These are phyloP conservation scores for Ctenochaetus hawaiiensis DNA, from an alignment of 2,797 vertebrate species.

Conservation along the genomic window DNA sequence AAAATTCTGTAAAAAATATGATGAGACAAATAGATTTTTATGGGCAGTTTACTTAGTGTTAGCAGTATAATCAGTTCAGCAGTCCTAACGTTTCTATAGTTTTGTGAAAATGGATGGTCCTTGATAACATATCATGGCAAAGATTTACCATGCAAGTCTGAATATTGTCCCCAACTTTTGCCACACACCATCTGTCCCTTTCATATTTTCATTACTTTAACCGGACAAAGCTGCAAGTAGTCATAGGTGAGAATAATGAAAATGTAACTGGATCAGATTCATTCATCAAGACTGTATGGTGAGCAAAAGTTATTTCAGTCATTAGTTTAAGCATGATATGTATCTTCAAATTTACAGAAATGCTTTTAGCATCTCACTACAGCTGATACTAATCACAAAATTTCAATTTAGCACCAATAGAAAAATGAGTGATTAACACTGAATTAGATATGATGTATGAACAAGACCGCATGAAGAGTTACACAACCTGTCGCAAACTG, in stretches of 20 bases:
- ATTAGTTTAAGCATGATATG: slow-evolving; percentile 8
- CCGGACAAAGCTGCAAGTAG: slow-evolving; percentile 21
- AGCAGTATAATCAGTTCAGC: not conserved
- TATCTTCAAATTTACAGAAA: slow-evolving; percentile 20
- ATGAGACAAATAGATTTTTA: not conserved
- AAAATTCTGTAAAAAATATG: not conserved
- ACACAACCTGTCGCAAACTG: too few relatives aligned
- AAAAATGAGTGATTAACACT: not conserved
- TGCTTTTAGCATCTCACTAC: slow-evolving; percentile 4
- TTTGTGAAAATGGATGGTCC: slow-evolving; percentile 13
- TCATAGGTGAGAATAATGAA: slow-evolving; percentile 32
- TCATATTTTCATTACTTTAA: not conserved
- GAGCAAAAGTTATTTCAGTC: slow-evolving; percentile 13
- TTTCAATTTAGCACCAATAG: slow-evolving; percentile 9
- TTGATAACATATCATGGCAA: slow-evolving; percentile 4
- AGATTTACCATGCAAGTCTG: not conserved
- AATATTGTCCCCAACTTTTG: not conserved
- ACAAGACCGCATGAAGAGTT: not conserved
- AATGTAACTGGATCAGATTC: slow-evolving; percentile 27
- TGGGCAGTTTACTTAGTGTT: not conserved
- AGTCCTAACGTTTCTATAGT: not conserved
- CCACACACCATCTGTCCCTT: slow-evolving; percentile 12
- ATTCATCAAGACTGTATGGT: slow-evolving; percentile 25
- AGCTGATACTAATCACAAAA: slow-evolving; percentile 3
- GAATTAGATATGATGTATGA: slow-evolving; percentile 8